Base-by-base conservation (phyloP, 2,797 vertebrate genomes). In the Steatocranus sp. region DNA sequence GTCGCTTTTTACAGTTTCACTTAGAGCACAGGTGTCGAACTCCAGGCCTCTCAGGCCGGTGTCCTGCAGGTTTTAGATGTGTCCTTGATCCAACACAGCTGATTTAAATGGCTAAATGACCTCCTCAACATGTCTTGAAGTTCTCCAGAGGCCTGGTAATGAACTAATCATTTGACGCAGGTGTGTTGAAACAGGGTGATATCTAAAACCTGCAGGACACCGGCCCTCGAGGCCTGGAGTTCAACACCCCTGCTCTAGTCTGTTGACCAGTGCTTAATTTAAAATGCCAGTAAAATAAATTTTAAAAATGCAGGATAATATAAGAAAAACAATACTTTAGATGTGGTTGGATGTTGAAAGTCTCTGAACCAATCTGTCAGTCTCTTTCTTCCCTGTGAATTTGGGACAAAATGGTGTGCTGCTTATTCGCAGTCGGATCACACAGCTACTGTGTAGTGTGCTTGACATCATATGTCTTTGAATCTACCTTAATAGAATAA, bases 261-360 rank as follows among this genome's bases (percentile, higher is more conserved):
- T 51, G n/a, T 51, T 10, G 49, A 51, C n/a, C 49, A 23, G 2
- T 20, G 25, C 9, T 58, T 9, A 58, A 32, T 58, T 58, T 32
- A 32, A 32, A 58, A 58, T 8, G 54, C 5, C 5, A 58, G 54
- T 32, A 32, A 58, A 58, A 58, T 11, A 32, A 32, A 11, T 1
- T 0, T 0, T 5, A 6, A 18, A 34, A 58, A 7, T 2, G 9
- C 30, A 7, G 54, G 30, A 7, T 58, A 32, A 32, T 58, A 32
- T 58, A 58, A 58, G 54, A 58, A 58, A 18, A 27, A 34, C 17
- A 58, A 3, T n/a, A 58, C 3, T 58, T 34, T 58, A n/a, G 56
- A 34, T 58, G 27, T 58, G 27, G 54, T 58, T 58, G 9, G 54
- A n/a, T 58, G 54, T 58, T 58, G 54, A 58, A 58, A 32, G 54